Percentiles rank a stretch among this genome's conserved stretches.
phyloP scores from a whole-genome alignment of 2,888 invertebrate genomes.

The Nephrocerus scutellatus region DNA sequence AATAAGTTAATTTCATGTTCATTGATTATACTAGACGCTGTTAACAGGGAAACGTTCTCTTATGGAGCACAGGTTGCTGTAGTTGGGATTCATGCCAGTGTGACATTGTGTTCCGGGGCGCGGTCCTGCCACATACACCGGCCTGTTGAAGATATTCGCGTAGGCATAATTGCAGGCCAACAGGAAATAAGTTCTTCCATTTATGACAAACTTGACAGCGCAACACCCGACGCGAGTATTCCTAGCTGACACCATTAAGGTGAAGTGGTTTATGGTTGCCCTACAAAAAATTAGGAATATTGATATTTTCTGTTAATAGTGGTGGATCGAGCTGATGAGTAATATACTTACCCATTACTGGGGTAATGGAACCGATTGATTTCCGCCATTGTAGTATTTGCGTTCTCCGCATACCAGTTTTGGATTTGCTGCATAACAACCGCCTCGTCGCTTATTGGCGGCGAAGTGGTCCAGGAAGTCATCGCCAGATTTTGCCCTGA shows the following conservation, averaged over 20 bases:
- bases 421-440: constrained; percentile 3
- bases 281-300: constrained; percentile 2
- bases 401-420: constrained; percentile 14
- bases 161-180: constrained; percentile 27
- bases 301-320: no score
- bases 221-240: constrained; percentile 24
- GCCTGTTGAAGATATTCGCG: constrained; percentile 17
- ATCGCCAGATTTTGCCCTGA: constrained; percentile 15
- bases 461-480: constrained; percentile 8
- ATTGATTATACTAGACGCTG: no score
- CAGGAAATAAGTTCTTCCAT: constrained; percentile 3
- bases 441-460: no score
- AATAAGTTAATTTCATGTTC: no score
- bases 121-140: constrained; percentile 19
- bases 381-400: constrained; percentile 5
- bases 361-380: constrained; percentile 2
- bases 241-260: constrained; percentile 22
- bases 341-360: no score
- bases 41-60: no score
- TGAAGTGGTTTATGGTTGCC: constrained; percentile 25
- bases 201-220: constrained; percentile 9
- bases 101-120: constrained; percentile 20
- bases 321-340: no score
- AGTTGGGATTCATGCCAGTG: constrained; percentile 14
- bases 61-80: no score